Base-by-base conservation (phyloP, 1,140 invertebrate genomes). In the Elymnias hypermnestra region DNA sequence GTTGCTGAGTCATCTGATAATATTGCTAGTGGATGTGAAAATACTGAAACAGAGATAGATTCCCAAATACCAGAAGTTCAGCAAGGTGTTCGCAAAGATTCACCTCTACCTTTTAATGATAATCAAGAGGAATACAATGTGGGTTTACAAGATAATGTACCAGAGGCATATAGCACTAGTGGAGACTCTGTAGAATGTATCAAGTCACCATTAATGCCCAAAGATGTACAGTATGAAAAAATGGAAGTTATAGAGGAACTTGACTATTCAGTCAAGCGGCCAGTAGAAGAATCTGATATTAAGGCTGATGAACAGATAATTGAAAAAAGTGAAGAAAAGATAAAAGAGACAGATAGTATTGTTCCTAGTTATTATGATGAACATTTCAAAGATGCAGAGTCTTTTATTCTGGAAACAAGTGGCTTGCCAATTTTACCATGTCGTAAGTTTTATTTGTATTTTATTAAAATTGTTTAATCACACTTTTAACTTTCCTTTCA, bases 321-420 rank as follows among this genome's bases (percentile, higher is more conserved):
- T n/a, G 53, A 45, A 43, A 78, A 76, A 61, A 51, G 31, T 60
- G 66, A 72, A 9, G 63, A 62, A 5, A 73, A 76, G 61, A 42
- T 62, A 4, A 72, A 63, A 53, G 49, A 63, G 12, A 44, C 26
- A 15, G 74, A 78, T 18, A 70, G 52, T 49, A 62, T 65, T 53
- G 43, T 63, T 39, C 66, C 74, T 28, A 83, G 68, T 53, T 81
- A 72, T 58, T 83, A 83, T 74, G 83, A 86, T 72, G 79, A 86
- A 53, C 77, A 82, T 61, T 87, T 87, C 39, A 83, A 83, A 51
- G 86, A 87, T 79, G 86, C 84, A 31, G 84, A 87, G 57, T 83
- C 86, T 33, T 87, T 87, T 62, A 84, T 86, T 42, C 57, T 87
- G 43, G 86, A 87, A 56, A 86, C 83, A 29, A 72, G 71, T 53